A percentile compares a stretch with the other conserved stretches of the same genome.
Evolutionary conservation across 1,140 invertebrate species (phyloP).

Genomic region (Rhyacophila brunnea): DNA sequence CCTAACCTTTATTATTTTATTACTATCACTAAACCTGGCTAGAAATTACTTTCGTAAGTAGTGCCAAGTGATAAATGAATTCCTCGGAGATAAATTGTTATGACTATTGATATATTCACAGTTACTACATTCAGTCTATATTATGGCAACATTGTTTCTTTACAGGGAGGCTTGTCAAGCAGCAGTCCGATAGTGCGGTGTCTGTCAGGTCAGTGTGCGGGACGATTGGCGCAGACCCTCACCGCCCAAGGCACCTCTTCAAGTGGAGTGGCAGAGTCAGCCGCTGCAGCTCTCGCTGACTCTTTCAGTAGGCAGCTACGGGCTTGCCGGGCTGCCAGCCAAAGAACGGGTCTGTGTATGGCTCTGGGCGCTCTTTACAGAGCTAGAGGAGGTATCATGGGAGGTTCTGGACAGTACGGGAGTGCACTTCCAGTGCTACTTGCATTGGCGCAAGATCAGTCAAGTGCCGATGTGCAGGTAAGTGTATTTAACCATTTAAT

Average conservation of each 20-base stretch:
- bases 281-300: conserved; percentile 23
- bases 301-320: conserved; percentile 28
- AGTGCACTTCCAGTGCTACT: conserved; percentile 80
- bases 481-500: conserved; percentile 30
- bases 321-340: conserved; percentile 25
- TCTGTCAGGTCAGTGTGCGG: conserved; percentile 83
- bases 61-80: too few species aligned
- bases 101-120: too few species aligned
- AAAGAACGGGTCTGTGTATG: conserved; percentile 82
- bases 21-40: too few species aligned
- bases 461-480: conserved; percentile 87
- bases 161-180: conserved; percentile 74
- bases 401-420: conserved; percentile 36
- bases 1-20: too few species aligned
- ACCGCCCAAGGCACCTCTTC: conserved; percentile 31
- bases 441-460: conserved; percentile 90
- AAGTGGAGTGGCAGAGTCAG: conserved; percentile 40
- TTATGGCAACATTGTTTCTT: conserved; percentile 3
- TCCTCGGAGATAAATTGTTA: too few species aligned
- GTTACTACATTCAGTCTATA: too few species aligned
- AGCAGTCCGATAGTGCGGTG: conserved; percentile 84
- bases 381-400: conserved; percentile 43
- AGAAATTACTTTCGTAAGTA: too few species aligned
- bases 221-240: conserved; percentile 43
- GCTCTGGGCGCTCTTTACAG: conserved; percentile 62